Evolutionary conservation across 2,888 invertebrate genomes (phyloP).

Genomic region (Hemaris fuciformis): DNA sequence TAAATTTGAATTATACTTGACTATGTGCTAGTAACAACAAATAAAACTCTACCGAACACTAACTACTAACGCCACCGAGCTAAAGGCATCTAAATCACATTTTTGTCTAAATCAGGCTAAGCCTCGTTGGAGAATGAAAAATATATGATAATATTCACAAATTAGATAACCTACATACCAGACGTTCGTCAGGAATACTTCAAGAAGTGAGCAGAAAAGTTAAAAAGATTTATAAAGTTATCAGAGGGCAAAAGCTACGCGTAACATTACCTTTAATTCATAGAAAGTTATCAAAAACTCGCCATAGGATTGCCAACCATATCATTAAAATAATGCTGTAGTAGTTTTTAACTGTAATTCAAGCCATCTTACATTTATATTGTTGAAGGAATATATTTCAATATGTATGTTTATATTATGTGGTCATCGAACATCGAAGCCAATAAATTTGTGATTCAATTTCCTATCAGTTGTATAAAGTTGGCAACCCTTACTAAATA

Average conservation of each 20-base stretch:
- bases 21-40: constrained; percentile 9
- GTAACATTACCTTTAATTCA: not conserved
- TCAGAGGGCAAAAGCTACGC: not conserved
- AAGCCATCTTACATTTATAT: too few relatives aligned
- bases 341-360: too few relatives aligned
- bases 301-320: too few relatives aligned
- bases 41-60: constrained; percentile 7
- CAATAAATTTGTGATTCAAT: too few relatives aligned
- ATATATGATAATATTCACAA: constrained; percentile 77
- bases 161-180: constrained; percentile 42
- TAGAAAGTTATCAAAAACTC: not conserved
- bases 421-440: too few relatives aligned
- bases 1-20: not conserved
- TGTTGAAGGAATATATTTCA: too few relatives aligned
- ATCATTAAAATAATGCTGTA: too few relatives aligned
- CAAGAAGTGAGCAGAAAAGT: not conserved
- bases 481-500: too few relatives aligned
- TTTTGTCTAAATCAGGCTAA: constrained; percentile 61
- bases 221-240: not conserved
- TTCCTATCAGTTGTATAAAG: too few relatives aligned
- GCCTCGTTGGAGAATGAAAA: constrained; percentile 56
- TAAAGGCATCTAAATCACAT: constrained; percentile 78
- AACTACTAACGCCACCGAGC: constrained; percentile 48
- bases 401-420: too few relatives aligned
- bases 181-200: constrained; percentile 1